Base-by-base conservation (phyloP, 2,797 vertebrate species). In the Echeneis naucrates region DNA sequence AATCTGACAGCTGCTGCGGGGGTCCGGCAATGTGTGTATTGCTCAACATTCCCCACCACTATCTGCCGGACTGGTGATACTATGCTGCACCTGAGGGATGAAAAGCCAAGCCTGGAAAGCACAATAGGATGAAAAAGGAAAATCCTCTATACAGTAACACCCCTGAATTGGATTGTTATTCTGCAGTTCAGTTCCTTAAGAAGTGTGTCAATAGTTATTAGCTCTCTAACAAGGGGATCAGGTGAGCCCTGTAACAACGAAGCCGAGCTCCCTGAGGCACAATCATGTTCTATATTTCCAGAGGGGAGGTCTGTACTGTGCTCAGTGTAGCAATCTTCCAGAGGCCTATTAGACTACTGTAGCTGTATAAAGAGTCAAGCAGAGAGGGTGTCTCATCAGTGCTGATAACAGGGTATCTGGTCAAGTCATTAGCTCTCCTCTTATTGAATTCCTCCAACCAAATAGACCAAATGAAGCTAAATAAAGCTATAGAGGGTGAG, bases 361-460 rank as follows among this genome's bases (percentile, higher is more conserved):
- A 86, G 90, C 86, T 82, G 91, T 87, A 91, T 87, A 87, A 89
- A 88, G 91, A 91, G 90, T 84, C 84, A 89, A 86, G 90, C 86
- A 82, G 87, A 86, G 86, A 82, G 89, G 85, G 91, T 85, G 90
- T 91, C 93, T 94, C 92, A 92, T 93, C 91, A 90, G 86, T 69
- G 86, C 90, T 91, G 91, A 93, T 95, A 94, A 94, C 92, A 92
- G 90, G 90, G 85, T 92, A 94, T 92, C 91, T 93, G 90, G 90
- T 94, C 92, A 91, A 92, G 93, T 95, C 93, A 95, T 95, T 95
- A 94, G 92, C 91, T 92, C 65, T 89, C 74, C 85, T 90, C 87
- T 86, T 85, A 79, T 61, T 91, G 90, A 92, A 90, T 90, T 88
- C 67, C 37, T 86, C 35, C 84, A 87, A 85, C 88, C 84, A 85